phyloP scores from a whole-genome alignment of 2,888 invertebrate species.

The Crioceris asparagi region DNA sequence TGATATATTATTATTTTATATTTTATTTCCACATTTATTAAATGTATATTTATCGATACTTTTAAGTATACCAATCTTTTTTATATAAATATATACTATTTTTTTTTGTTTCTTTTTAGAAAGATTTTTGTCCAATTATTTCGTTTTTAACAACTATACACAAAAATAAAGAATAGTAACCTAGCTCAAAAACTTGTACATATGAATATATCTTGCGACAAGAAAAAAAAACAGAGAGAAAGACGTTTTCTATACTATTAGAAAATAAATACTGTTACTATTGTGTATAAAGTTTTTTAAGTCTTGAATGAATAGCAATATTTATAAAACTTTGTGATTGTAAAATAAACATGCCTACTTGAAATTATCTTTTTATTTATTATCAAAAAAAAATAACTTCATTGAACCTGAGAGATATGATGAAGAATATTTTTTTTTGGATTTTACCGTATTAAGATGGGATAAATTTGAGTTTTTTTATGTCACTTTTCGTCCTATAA shows the following conservation, averaged over 20 bases:
- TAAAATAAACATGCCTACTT: slow-evolving; percentile 34
- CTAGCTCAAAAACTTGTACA: slow-evolving; percentile 38
- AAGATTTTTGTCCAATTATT: no score
- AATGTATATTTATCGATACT: slow-evolving; percentile 12
- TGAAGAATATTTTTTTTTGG: no score
- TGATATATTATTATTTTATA: slow-evolving; percentile 7
- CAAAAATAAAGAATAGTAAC: slow-evolving; percentile 18
- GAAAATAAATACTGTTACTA: slow-evolving; percentile 37
- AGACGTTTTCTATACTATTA: slow-evolving; percentile 36
- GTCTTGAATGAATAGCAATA: slow-evolving; percentile 40
- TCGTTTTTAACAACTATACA: no score
- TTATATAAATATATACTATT: slow-evolving; percentile 2
- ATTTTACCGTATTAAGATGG: no score
- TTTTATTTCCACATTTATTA: slow-evolving; percentile 14
- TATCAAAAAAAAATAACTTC: no score
- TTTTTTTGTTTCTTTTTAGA: no score
- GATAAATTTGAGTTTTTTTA: no score
- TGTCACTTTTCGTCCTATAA: no score
- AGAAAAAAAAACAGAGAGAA: no score
- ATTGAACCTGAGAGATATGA: no score
- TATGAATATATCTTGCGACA: slow-evolving; percentile 36
- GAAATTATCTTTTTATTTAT: slow-evolving; percentile 9
- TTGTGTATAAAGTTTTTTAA: slow-evolving; percentile 38
- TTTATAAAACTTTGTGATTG: slow-evolving; percentile 41
- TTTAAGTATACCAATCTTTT: slow-evolving; percentile 1